phyloP scores from a whole-genome alignment of 2,797 vertebrate species.

The Cossypha niveicapilla region DNA sequence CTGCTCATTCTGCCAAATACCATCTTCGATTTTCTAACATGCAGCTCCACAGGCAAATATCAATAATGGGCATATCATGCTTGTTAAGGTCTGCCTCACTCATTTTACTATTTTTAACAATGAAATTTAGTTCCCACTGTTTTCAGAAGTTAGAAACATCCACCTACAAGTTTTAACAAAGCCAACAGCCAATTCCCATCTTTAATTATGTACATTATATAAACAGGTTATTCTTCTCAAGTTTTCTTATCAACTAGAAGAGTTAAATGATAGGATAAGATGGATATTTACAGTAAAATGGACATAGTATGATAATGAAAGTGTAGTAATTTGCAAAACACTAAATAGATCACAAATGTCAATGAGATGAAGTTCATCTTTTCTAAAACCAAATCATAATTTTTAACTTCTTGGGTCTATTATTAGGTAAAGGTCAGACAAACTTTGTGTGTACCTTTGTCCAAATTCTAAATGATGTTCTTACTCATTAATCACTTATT shows the following conservation, averaged over 20 bases:
- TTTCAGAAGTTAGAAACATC: background rate
- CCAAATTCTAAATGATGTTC: background rate
- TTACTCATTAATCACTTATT: background rate
- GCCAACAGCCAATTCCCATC: background rate
- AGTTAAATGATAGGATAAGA: background rate
- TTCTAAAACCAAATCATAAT: background rate
- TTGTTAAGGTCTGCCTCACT: background rate
- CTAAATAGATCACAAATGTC: background rate
- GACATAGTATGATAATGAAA: background rate
- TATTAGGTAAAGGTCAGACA: background rate
- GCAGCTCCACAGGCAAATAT: background rate
- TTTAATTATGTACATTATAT: background rate
- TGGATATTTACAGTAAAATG: background rate
- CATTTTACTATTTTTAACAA: background rate
- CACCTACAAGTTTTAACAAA: background rate
- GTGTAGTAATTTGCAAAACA: background rate
- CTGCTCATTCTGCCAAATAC: background rate
- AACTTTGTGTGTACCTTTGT: background rate
- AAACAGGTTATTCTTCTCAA: background rate
- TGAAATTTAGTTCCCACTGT: background rate
- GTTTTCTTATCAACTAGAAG: background rate
- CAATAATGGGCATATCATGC: background rate
- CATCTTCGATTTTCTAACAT: background rate
- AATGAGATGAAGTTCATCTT: background rate
- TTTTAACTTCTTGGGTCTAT: background rate